A percentile compares a stretch with the other conserved stretches of the same genome.
These are phyloP conservation scores for Heterotilapia buettikoferi DNA, from an alignment of 2,113 vertebrate species.

Conservation along the genomic window DNA sequence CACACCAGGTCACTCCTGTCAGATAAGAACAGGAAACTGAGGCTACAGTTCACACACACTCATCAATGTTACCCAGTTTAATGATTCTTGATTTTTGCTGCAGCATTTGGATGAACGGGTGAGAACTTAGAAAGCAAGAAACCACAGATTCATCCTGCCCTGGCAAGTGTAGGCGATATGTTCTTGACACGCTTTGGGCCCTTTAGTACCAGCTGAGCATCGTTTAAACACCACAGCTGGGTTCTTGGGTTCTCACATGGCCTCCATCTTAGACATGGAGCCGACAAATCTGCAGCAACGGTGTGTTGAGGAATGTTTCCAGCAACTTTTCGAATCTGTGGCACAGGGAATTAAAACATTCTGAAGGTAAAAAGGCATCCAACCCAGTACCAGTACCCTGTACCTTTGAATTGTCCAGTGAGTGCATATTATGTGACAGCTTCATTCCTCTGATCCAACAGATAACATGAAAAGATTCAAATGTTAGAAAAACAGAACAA, in stretches of 20 bases:
- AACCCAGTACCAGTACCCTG: background rate
- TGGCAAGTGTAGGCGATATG: background rate
- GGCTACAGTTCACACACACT: background rate
- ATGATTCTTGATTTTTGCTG: background rate
- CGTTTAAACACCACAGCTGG: background rate
- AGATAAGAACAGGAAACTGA: background rate
- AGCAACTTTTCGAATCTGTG: fast-evolving
- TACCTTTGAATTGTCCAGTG: background rate
- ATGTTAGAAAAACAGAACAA: background rate
- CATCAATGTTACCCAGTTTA: background rate
- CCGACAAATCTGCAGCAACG: background rate
- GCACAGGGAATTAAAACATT: fast-evolving
- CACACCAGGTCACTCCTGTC: fast-evolving
- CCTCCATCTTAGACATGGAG: background rate
- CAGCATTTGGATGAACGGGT: background rate
- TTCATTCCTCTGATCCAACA: background rate
- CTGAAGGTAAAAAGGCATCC: background rate
- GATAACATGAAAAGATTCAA: background rate
- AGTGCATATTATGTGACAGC: background rate
- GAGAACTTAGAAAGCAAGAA: background rate
- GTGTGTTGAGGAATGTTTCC: fast-evolving
- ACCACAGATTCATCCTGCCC: background rate
- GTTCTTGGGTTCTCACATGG: background rate
- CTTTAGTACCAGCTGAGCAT: background rate
- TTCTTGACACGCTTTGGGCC: background rate